Evolutionary conservation across 2,113 vertebrate species (phyloP).

Genomic region (Eulacestoma nigropectus): DNA sequence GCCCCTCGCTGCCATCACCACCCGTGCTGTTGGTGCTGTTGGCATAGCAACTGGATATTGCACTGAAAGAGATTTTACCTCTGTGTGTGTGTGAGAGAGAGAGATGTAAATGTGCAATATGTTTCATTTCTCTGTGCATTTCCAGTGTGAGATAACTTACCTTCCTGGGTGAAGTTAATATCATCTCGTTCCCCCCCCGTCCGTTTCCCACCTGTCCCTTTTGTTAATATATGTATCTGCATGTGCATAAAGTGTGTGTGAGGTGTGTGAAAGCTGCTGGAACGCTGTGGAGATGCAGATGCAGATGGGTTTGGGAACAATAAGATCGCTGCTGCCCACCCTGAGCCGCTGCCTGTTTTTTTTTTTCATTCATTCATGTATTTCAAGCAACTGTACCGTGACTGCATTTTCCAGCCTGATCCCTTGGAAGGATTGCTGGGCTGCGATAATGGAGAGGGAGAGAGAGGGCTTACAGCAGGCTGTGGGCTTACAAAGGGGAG

Average conservation of each 20-base stretch:
- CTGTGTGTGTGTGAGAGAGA: not conserved
- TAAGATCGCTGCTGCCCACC: constrained; percentile 43
- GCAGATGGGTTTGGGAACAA: constrained; percentile 53
- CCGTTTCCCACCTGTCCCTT: not conserved
- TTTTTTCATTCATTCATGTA: constrained; percentile 67
- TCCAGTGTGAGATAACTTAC: constrained; percentile 43
- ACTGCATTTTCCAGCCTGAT: constrained; percentile 58
- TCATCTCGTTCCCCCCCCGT: not conserved
- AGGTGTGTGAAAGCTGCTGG: not conserved
- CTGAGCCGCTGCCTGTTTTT: constrained; percentile 33
- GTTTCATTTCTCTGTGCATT: constrained; percentile 10
- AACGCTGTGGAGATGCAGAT: not conserved
- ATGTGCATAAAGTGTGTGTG: constrained; percentile 15
- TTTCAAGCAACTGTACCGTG: constrained; percentile 62
- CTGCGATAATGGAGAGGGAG: not conserved
- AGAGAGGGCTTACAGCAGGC: constrained; percentile 7
- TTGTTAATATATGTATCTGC: constrained; percentile 42
- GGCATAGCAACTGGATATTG: constrained; percentile 81
- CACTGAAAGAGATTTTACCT: constrained; percentile 36
- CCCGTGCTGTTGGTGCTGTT: constrained; percentile 69
- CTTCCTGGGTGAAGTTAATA: constrained; percentile 37
- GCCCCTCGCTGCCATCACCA: not conserved
- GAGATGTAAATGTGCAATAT: not conserved
- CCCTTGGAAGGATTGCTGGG: constrained; percentile 50
- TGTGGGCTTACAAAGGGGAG: constrained; percentile 39